Evolutionary conservation across 2,797 vertebrate genomes (phyloP), one percentile per base, ranked within the genome.

Genomic region (Luscinia megarhynchos): DNA sequence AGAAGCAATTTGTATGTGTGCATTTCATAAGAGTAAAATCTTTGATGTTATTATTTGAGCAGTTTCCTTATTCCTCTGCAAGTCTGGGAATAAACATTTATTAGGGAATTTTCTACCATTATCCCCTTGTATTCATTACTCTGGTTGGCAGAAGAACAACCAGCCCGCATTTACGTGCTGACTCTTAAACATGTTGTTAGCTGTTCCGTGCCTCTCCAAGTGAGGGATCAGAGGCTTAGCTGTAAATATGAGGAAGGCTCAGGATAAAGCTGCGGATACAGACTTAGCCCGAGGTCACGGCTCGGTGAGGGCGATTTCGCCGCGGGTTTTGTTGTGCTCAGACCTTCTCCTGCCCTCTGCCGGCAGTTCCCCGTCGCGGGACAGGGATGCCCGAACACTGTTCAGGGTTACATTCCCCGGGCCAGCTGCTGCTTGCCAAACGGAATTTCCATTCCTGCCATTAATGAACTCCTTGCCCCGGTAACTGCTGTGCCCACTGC

Each of bases 261-360:
- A 30, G 72, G 72, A 32, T 89, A 74, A 75, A 89, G 84, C 64
- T 80, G 75, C 46, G 16, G 20, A 26, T 19, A 27, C 64, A n/a
- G 46, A 15, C 15, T 61, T 87, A 80, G 79, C 84, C 87, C 53
- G 61, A 75, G 64, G 77, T 91, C 85, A 17, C n/a, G 4, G 2
- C 54, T 10, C 72, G 12, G 57, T 5, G 73, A 55, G 77, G 51
- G 54, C 8, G 61, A 4, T 50, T 85, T 43, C 13, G 19, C 78
- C 12, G 17, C 32, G 40, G 8, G 11, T 26, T 91, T 84, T 30
- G 20, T 20, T 51, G 29, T 34, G 3, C 59, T 29, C n/a, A 48
- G 58, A 34, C 21, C 70, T 75, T 72, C 9, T 22, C 62, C 41
- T 94, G 95, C 90, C 94, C 89, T 94, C 95, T 97, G 69, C 90